Evolutionary conservation across 2,797 vertebrate genomes (phyloP).

Genomic region (Dermochelys coriacea): DNA sequence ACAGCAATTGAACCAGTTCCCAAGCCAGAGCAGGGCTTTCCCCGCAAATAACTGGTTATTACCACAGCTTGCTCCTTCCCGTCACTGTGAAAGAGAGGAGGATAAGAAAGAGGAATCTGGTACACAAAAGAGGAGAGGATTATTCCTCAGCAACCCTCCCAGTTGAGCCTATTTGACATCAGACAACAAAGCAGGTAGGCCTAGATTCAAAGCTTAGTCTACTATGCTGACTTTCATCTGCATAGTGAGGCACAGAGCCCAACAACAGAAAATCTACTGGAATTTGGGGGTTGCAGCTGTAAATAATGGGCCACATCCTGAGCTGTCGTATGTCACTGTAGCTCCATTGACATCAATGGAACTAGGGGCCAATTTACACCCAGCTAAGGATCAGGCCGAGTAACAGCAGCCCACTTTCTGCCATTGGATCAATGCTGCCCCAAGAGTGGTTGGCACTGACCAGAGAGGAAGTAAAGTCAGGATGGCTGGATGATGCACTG

Average conservation of each 20-base stretch:
- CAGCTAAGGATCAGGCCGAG: neutral
- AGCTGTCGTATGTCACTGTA: neutral
- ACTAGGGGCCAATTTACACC: neutral
- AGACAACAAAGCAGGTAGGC: neutral
- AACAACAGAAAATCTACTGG: accelerated
- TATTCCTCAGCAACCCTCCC: accelerated
- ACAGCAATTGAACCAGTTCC: neutral
- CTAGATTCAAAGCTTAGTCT: accelerated
- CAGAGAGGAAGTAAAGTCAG: neutral
- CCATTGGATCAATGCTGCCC: neutral
- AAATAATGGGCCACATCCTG: neutral
- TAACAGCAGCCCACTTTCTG: neutral
- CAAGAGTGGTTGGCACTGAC: neutral
- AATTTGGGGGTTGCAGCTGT: neutral
- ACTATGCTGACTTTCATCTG: neutral
- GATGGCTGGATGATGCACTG: accelerated
- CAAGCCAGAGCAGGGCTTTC: neutral
- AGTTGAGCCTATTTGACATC: accelerated
- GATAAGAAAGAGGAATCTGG: neutral
- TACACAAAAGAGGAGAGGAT: neutral
- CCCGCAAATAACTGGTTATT: neutral
- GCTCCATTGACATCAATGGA: neutral
- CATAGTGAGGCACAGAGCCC: neutral
- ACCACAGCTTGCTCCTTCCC: neutral
- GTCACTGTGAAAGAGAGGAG: neutral